Evolutionary conservation across 2,797 vertebrate genomes (phyloP), one percentile per base, ranked within the genome.

Genomic region (Psittacula echo): DNA sequence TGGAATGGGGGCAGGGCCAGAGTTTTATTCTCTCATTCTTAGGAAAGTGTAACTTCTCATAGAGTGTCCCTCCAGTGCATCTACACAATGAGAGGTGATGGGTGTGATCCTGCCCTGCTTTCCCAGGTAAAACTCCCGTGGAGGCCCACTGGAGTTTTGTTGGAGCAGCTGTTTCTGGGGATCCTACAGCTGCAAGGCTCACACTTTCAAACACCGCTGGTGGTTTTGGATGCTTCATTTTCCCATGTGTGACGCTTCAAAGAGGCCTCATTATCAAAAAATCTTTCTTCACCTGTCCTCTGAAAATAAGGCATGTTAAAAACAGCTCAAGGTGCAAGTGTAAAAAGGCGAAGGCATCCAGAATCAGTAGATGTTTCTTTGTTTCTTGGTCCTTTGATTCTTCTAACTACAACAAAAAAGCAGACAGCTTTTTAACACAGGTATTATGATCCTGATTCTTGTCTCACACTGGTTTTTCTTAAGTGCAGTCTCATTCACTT

Each of bases 391-490:
- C 76, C 45, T 67, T 85, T 65, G n/a, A 70, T 78, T 84, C 67
- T 94, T 87, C 85, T 82, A 82, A 84, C 60, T 47, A 73, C 18
- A 41, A 30, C 11, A 41, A 89, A 89, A 94, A 96, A 90, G 84
- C 80, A 91, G 7, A 12, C 54, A 79, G 81, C 79, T 95, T 97
- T 97, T 96, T 95, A 95, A 70, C 53, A 67, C n/a, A 87, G 44
- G 60, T 88, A 51, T 23, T 83, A 79, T 64, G 37, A 95, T 32
- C 82, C 79, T 95, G 65, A 85, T 94, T 91, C 72, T 84, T 85
- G 32, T 79, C 58, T 96, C 70, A 53, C 51, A 41, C 39, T 13
- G 3, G 39, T 84, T 93, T 92, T 70, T 64, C 50, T 51, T 68
- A 56, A 72, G 53, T 47, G 24, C 72, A 73, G 39, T 64, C 90